These are phyloP conservation scores for Zaprionus ghesquierei DNA, from an alignment of 1,140 invertebrate species.

Conservation along the genomic window DNA sequence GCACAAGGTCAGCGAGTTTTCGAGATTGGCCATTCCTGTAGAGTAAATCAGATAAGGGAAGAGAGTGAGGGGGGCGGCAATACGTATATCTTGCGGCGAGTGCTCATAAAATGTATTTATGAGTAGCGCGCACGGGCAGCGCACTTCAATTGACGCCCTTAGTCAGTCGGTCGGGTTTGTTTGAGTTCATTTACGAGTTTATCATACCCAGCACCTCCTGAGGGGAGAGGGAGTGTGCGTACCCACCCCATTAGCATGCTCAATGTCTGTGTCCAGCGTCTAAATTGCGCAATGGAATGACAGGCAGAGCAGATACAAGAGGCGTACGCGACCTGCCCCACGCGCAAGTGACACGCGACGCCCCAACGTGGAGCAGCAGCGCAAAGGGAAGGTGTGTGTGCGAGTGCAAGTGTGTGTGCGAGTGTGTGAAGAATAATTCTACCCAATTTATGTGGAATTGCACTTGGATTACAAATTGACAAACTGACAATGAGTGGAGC, in stretches of 20 bases:
- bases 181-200: slow-evolving; percentile 24
- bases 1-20: slow-evolving; percentile 69
- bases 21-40: slow-evolving; percentile 55
- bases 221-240: neutral
- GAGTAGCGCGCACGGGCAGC: neutral
- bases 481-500: neutral
- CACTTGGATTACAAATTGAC: slow-evolving; percentile 55
- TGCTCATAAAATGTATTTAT: slow-evolving; percentile 24
- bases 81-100: slow-evolving; percentile 7
- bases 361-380: neutral
- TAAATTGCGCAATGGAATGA: slow-evolving; percentile 44
- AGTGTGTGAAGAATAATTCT: slow-evolving; percentile 6
- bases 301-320: slow-evolving; percentile 32
- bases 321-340: slow-evolving; percentile 47
- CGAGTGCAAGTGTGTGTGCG: neutral
- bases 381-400: neutral
- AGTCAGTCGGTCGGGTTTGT: slow-evolving; percentile 1
- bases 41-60: slow-evolving; percentile 9
- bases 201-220: slow-evolving; percentile 21
- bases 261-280: slow-evolving; percentile 13
- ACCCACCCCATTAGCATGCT: slow-evolving; percentile 22
- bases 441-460: slow-evolving; percentile 58
- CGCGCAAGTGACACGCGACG: slow-evolving; percentile 38
- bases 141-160: slow-evolving; percentile 43
- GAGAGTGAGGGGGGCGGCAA: neutral